Base-by-base conservation (phyloP, 2,113 vertebrate genomes). In the Eubucco bourcierii region DNA sequence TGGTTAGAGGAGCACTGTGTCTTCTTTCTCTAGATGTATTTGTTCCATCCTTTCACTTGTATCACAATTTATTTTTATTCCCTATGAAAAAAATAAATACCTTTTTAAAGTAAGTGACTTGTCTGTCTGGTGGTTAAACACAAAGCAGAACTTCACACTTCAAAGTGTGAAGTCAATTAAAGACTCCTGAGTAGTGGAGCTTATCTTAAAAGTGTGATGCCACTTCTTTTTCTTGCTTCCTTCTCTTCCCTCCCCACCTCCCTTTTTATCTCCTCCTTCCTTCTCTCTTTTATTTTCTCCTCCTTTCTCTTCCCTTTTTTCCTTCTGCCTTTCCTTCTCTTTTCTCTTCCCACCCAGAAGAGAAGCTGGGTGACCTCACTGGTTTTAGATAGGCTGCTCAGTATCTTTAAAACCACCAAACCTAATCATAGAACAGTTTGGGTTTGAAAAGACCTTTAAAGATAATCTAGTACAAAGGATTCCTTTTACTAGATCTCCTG, bases 1-100 rank as follows among this genome's bases (percentile, higher is more conserved):
- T 55, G 60, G 73, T 63, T 34, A 39, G 67, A 84, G 70, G 41
- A 93, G 71, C 83, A 39, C 76, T 34, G 80, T 87, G 68, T 72
- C 60, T 53, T 75, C 58, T 58, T 41, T 59, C 44, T 55, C 64
- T 65, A 39, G 24, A 20, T 80, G 39, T 64, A 4, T 93, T 66
- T 95, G 95, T 94, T 83, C 82, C 67, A 21, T 39, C 41, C 65
- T 93, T 95, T 75, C 41, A 71, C 79, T 85, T 90, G 87, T 84
- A 44, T 84, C 76, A 68, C 27, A 6, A 53, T 77, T 94, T 76
- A 70, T 96, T 96, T 96, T 95, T 94, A 95, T 92, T 95, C 91
- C 93, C 50, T 60, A 71, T 29, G 18, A 56, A 83, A 93, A 93
- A 96, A 95, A 70, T 58, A 23, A 29, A 53, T 46, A 44, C 28